These are phyloP conservation scores for Amphibalanus amphitrite DNA, from an alignment of 1,140 invertebrate genomes.

Conservation along the genomic window DNA sequence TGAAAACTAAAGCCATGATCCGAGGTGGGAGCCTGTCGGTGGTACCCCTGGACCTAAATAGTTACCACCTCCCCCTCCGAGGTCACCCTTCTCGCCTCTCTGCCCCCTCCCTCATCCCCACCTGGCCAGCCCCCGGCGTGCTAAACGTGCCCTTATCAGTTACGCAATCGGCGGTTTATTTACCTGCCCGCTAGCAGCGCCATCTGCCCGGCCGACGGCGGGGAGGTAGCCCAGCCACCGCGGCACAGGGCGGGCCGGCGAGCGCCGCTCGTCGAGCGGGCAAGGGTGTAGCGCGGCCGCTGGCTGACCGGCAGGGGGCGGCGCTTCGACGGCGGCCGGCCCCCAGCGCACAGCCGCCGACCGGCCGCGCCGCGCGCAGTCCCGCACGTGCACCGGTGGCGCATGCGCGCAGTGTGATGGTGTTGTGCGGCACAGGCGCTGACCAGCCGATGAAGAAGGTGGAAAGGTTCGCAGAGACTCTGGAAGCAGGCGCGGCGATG, in stretches of 20 bases:
- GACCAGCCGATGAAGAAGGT: neutral
- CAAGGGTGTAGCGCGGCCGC: conserved; percentile 1
- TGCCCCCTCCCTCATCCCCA: too few species aligned
- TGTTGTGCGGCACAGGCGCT: neutral
- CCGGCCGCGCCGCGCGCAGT: neutral
- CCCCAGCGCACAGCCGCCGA: neutral
- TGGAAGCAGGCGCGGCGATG: neutral
- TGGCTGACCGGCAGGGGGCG: neutral
- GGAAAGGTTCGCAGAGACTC: neutral
- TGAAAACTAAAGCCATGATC: too few species aligned
- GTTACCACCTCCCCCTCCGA: neutral
- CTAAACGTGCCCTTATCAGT: neutral
- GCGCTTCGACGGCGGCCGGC: neutral
- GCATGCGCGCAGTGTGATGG: neutral
- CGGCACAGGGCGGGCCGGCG: too few species aligned
- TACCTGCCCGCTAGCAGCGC: neutral
- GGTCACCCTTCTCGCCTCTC: neutral
- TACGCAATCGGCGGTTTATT: neutral
- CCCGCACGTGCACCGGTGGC: neutral
- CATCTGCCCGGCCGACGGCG: neutral
- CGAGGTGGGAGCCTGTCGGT: too few species aligned
- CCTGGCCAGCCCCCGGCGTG: neutral
- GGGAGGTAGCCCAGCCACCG: too few species aligned
- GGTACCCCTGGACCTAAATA: too few species aligned
- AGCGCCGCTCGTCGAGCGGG: neutral